Evolutionary conservation across 2,797 vertebrate genomes (phyloP).

Genomic region (Hylomyscus alleni): DNA sequence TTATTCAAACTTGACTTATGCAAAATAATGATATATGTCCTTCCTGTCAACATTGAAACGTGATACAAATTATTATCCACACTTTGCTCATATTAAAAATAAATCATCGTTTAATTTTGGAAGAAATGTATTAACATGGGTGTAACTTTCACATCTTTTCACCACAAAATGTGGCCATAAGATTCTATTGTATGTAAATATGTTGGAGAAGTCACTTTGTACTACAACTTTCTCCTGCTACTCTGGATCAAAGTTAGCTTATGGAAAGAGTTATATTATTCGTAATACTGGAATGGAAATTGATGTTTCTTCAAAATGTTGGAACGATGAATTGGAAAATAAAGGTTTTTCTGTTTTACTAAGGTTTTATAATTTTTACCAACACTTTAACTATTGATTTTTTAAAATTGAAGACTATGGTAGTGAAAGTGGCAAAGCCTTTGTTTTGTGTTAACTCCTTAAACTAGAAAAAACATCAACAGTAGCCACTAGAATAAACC

Average conservation of each 20-base stretch:
- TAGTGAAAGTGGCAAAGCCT: neutral
- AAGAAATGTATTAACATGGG: neutral
- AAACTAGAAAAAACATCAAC: neutral
- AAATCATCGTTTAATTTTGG: neutral
- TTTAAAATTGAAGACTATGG: neutral
- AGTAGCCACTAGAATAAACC: neutral
- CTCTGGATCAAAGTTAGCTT: neutral
- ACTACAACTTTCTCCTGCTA: neutral
- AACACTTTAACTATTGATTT: neutral
- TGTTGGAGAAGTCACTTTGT: neutral
- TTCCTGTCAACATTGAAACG: neutral
- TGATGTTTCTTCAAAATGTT: neutral
- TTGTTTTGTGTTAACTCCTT: neutral
- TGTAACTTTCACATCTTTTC: neutral
- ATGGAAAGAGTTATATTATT: conserved; percentile 6
- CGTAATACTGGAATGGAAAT: neutral
- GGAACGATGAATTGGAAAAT: neutral
- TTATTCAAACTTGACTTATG: conserved; percentile 12
- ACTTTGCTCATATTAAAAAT: neutral
- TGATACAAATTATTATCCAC: neutral
- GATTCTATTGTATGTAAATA: conserved; percentile 14
- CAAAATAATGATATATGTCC: neutral
- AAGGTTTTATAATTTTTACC: neutral
- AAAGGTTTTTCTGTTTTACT: neutral
- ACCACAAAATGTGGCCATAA: neutral